Base-by-base conservation (phyloP, 1,140 invertebrate genomes). In the Psilanteris sp. region DNA sequence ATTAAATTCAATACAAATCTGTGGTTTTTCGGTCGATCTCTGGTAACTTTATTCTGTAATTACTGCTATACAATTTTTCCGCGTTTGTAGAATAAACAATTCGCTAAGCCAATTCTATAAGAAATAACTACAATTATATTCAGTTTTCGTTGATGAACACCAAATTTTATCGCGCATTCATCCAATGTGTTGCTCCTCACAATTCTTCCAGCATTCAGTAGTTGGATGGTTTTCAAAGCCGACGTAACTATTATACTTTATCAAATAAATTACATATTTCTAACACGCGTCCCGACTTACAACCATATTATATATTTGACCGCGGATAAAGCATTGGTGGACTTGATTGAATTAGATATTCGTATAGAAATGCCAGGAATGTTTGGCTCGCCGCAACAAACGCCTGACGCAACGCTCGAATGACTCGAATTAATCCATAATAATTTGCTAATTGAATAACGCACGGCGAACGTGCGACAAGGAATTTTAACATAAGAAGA, bases 181-280 rank as follows among this genome's bases (percentile, higher is more conserved):
- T 83, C 79, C 83, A 78, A 81, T 84, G 83, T 86, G 84, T 85
- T 86, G 84, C 83, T 83, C 78, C 74, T 74, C 39, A 29, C 57
- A 24, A 70, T 46, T 82, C 79, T 80, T 83, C 26, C 27, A 57
- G 54, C 44, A 73, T 70, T 39, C 18, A 15, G 9, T 32, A 16
- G 8, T 29, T 2, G 27, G 13, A n/a, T 20, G 20, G 48, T 54
- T 36, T 9, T 10, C 9, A 34, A 44, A 27, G 9, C 31, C 4
- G n/a, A 3, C 31, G 1, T n/a, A 48, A 15, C 24, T 29, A 74
- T 62, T 61, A 43, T 48, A 43, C 24, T 11, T 39, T 6, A n/a
- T 7, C 50, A 14, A 64, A 57, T 70, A 41, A 29, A 22, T 43
- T 29, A 64, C 39, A 57, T 64, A 70, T 57, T 68, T 66, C 13